A percentile compares a stretch with the other conserved stretches of the same genome.
phyloP scores from a whole-genome alignment of 2,888 invertebrate genomes.

The Plutella xylostella region DNA sequence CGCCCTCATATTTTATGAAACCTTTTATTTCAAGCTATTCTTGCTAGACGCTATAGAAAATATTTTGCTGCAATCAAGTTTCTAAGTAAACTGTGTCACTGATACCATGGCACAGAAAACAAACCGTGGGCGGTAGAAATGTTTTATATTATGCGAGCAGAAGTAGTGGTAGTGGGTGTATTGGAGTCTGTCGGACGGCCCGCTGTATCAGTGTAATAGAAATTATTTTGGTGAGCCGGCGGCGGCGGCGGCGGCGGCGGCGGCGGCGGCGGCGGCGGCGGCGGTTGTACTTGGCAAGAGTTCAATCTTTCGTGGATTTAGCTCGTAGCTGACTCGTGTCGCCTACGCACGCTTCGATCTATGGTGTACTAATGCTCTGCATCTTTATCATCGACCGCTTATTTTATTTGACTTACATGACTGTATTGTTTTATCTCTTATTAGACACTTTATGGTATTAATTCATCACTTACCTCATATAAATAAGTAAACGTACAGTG shows the following conservation, averaged over 20 bases:
- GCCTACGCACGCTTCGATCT: neutral
- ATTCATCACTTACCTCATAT: too few species aligned
- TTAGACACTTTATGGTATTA: too few species aligned
- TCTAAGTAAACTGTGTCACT: neutral
- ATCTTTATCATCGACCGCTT: too few species aligned
- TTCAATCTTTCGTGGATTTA: slow-evolving; percentile 19
- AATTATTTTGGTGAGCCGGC: slow-evolving; percentile 57
- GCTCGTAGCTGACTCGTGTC: slow-evolving; percentile 1
- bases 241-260: slow-evolving; percentile 59
- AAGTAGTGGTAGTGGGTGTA: neutral
- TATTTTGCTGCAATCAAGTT: too few species aligned
- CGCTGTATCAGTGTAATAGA: slow-evolving; percentile 25
- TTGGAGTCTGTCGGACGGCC: neutral
- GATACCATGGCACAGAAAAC: too few species aligned
- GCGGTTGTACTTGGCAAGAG: slow-evolving; percentile 29
- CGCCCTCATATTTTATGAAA: too few species aligned
- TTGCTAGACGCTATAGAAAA: too few species aligned
- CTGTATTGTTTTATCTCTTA: too few species aligned
- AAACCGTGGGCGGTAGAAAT: neutral
- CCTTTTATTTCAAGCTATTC: too few species aligned
- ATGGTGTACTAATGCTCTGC: too few species aligned
- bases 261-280: slow-evolving; percentile 38
- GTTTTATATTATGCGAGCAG: neutral
- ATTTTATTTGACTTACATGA: too few species aligned
- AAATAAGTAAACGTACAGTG: too few species aligned